These are phyloP conservation scores for Geopemphigus sp. DNA, from an alignment of 1,140 invertebrate genomes.

Conservation along the genomic window DNA sequence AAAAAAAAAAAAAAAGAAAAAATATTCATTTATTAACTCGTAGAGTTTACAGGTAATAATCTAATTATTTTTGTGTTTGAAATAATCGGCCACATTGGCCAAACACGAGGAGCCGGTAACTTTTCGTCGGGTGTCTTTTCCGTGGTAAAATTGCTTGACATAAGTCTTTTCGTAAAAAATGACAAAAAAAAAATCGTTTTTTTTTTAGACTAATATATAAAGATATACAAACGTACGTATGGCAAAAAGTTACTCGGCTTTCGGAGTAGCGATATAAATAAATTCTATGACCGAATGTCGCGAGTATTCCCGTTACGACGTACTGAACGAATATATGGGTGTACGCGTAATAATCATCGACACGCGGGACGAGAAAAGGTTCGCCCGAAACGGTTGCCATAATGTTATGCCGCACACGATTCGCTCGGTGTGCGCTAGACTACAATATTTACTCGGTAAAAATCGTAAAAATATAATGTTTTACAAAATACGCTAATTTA, in stretches of 20 bases:
- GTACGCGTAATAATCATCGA: neutral
- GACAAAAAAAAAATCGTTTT: no score
- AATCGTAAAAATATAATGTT: neutral
- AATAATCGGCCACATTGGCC: constrained; percentile 44
- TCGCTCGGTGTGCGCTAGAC: neutral
- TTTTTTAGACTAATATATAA: constrained; percentile 5
- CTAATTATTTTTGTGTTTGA: constrained; percentile 49
- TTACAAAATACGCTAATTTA: neutral
- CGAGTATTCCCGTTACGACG: neutral
- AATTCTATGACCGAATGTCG: neutral
- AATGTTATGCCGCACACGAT: neutral
- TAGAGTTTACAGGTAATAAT: constrained; percentile 49
- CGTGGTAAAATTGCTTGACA: constrained; percentile 1
- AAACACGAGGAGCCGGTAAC: constrained; percentile 39
- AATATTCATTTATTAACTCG: constrained; percentile 33
- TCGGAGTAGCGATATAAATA: neutral
- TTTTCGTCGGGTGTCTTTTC: constrained; percentile 35
- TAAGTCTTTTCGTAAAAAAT: constrained; percentile 17
- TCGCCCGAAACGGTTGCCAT: neutral
- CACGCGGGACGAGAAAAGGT: neutral
- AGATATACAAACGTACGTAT: constrained; percentile 12
- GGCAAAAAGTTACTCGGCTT: constrained; percentile 45
- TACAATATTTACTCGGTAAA: no score
- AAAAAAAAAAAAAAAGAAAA: constrained; percentile 24
- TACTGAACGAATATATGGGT: no score